These are phyloP conservation scores for Alligator sinensis DNA, from an alignment of 2,113 vertebrate genomes.

Conservation along the genomic window DNA sequence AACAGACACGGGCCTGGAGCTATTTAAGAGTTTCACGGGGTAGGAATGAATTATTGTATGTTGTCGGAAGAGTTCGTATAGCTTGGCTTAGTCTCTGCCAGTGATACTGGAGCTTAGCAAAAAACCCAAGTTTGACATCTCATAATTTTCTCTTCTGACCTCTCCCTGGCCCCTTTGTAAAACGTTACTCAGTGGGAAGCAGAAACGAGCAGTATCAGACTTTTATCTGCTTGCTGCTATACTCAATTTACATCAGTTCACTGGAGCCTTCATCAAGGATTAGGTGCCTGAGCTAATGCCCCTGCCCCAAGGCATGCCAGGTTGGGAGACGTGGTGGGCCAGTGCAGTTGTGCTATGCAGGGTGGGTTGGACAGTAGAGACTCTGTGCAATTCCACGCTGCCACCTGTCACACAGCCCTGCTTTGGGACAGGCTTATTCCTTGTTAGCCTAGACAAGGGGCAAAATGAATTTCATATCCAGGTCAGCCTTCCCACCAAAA, in stretches of 20 bases:
- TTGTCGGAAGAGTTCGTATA: neutral
- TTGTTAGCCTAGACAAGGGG: neutral
- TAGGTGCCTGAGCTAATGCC: neutral
- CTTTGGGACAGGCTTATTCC: neutral
- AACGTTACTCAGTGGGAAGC: neutral
- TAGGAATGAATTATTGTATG: neutral
- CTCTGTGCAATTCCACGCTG: neutral
- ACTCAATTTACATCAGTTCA: neutral
- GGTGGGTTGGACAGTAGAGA: neutral
- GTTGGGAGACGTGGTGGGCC: neutral
- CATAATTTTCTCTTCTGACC: neutral
- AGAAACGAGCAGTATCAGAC: neutral
- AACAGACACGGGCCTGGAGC: neutral
- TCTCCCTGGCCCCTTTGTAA: constrained; percentile 6
- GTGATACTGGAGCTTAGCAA: neutral
- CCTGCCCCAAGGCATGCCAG: neutral
- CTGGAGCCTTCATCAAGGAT: neutral
- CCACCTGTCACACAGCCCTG: neutral
- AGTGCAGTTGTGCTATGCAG: neutral
- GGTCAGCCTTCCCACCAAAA: neutral
- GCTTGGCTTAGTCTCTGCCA: rapidly evolving
- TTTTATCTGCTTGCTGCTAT: rapidly evolving
- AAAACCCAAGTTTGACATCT: constrained; percentile 4
- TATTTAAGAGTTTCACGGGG: neutral
- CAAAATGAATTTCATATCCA: neutral